Conservation (phyloP, 2,113 vertebrate genomes). For the Manacus vitellinus region DNA sequence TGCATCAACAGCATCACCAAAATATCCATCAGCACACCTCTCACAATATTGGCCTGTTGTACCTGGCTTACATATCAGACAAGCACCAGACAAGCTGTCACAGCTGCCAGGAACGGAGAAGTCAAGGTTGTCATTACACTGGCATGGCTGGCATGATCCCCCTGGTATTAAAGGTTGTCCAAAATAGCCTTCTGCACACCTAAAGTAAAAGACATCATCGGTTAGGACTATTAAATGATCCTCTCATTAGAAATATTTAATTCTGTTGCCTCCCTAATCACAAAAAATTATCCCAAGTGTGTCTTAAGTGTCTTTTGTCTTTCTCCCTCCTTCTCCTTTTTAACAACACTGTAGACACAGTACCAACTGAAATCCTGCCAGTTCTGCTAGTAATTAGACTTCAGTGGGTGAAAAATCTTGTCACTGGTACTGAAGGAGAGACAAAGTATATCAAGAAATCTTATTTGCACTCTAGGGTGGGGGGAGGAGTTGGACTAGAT, state of each 20-base stretch:
- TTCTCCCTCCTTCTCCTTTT: background rate
- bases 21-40: conserved; percentile 89
- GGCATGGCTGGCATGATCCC: conserved; percentile 87
- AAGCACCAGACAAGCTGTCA: conserved; percentile 90
- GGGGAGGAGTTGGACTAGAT: background rate
- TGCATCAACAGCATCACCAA: conserved; percentile 86
- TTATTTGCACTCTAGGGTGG: background rate
- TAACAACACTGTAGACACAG: conserved; percentile 30
- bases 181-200: conserved; percentile 92
- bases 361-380: conserved; percentile 68
- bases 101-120: conserved; percentile 87
- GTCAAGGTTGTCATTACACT: conserved; percentile 93
- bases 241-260: background rate
- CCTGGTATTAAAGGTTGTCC: conserved; percentile 86
- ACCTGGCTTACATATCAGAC: conserved; percentile 89
- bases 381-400: conserved; percentile 69
- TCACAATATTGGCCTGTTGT: conserved; percentile 86
- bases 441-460: conserved; percentile 57
- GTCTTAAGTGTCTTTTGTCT: background rate
- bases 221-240: conserved; percentile 22
- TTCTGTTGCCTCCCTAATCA: conserved; percentile 9
- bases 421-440: conserved; percentile 49
- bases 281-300: background rate
- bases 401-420: conserved; percentile 48
- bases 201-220: conserved; percentile 63